A percentile compares a stretch with the other conserved stretches of the same genome.
phyloP scores from a whole-genome alignment of 2,888 invertebrate genomes.

The Drosophila pegasa region DNA sequence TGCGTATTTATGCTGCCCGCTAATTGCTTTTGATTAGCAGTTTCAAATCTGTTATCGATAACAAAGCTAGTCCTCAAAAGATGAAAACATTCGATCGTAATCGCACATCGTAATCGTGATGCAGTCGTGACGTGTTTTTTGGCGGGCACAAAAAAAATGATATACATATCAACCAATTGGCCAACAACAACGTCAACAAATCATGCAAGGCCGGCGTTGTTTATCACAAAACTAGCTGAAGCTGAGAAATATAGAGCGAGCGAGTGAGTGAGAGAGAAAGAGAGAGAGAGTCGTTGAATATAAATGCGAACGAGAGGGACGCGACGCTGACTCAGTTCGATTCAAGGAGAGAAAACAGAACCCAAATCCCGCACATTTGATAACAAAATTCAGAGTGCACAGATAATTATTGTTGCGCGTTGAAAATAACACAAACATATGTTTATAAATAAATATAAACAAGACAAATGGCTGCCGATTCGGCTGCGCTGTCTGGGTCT shows the following conservation, averaged over 20 bases:
- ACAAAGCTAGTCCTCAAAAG: neutral
- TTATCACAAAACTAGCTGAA: slow-evolving; percentile 25
- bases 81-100: slow-evolving; percentile 14
- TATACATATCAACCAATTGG: slow-evolving; percentile 27
- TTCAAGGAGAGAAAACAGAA: slow-evolving; percentile 33
- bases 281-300: slow-evolving; percentile 10
- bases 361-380: slow-evolving; percentile 38
- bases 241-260: neutral
- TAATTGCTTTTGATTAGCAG: slow-evolving; percentile 11
- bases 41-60: slow-evolving; percentile 6
- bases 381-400: slow-evolving; percentile 33
- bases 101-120: slow-evolving; percentile 15
- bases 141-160: slow-evolving; percentile 38
- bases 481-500: slow-evolving; percentile 10
- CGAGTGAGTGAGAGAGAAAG: slow-evolving; percentile 7
- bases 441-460: slow-evolving; percentile 45
- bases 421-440: slow-evolving; percentile 42
- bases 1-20: slow-evolving; percentile 8
- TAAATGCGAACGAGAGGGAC: slow-evolving; percentile 9
- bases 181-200: slow-evolving; percentile 37
- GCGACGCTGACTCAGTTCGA: slow-evolving; percentile 36
- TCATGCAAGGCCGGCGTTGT: slow-evolving; percentile 47
- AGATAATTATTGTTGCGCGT: slow-evolving; percentile 24
- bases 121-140: slow-evolving; percentile 37
- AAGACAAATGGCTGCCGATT: slow-evolving; percentile 17